Evolutionary conservation across 2,797 vertebrate species (phyloP), one percentile per base, ranked within the genome.

Genomic region (Telmatherina bonti): DNA sequence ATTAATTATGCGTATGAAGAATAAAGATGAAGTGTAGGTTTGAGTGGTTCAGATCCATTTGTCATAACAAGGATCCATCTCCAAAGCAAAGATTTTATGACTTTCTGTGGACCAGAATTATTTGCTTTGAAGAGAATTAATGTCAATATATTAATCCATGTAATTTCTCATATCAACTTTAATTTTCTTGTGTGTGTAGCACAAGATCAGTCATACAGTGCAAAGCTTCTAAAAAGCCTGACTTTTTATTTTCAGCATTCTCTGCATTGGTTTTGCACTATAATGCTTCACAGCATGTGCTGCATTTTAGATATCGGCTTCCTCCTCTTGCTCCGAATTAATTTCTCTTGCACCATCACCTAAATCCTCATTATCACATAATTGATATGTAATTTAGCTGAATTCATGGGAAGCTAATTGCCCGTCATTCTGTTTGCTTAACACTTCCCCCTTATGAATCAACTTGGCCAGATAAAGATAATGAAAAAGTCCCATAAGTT

Each of bases 1-100:
- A 74, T 91, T 90, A 92, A 91, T 89, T 89, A 85, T 64, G 61
- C 67, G 51, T 78, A 82, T 80, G 86, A 89, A 88, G 82, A 87
- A 87, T 84, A 88, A 85, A 82, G 79, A 88, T 81, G 72, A 85
- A 65, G 85, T 82, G 67, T 58, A 52, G 87, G 85, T 88, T 81
- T 89, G 56, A 61, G 72, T 35, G 60, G 35, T 57, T 47, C 49
- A n/a, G 52, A 26, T 70, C 72, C 60, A 83, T 83, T 77, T 71
- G 67, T 82, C 70, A 29, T 62, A 59, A 38, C 71, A 83, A 62
- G 51, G 57, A 79, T 76, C 65, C 58, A 58, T 72, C 73, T 85
- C 18, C 2, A 81, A 79, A 83, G 77, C 61, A 51, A 67, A 69
- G 71, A 62, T 63, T 58, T n/a, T 1, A 77, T 59, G 3, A 51